Percentiles rank a stretch among this genome's conserved stretches.
Conservation (phyloP, 2,113 vertebrate genomes). For the Sander lucioperca region DNA sequence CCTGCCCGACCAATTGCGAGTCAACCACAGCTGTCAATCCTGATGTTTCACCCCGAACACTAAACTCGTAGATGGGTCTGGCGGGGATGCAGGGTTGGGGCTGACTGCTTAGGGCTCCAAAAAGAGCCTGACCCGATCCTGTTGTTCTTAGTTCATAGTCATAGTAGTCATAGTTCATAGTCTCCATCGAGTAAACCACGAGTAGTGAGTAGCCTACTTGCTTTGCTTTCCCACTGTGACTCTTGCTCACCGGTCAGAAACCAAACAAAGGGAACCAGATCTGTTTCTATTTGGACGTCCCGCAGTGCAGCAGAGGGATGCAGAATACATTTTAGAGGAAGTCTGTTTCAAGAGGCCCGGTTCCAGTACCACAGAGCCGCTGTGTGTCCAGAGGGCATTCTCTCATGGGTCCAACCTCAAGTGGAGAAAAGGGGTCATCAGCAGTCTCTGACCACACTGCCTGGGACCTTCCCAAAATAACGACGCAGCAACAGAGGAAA, state of each 20-base stretch:
- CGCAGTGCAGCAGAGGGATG: slow-evolving; percentile 50
- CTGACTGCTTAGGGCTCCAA: background rate
- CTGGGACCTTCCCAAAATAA: slow-evolving; percentile 30
- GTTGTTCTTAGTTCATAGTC: no score
- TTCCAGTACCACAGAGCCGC: slow-evolving; percentile 53
- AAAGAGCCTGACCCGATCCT: background rate
- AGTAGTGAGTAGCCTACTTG: slow-evolving; percentile 39
- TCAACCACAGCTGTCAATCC: no score
- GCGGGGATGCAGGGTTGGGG: background rate
- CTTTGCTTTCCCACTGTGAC: slow-evolving; percentile 46
- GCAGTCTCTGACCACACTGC: slow-evolving; percentile 11
- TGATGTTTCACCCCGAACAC: no score
- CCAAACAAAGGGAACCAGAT: slow-evolving; percentile 58
- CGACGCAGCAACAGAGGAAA: background rate
- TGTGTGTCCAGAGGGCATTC: slow-evolving; percentile 30
- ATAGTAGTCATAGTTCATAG: no score
- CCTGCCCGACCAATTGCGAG: no score
- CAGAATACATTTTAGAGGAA: slow-evolving; percentile 55
- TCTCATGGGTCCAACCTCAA: slow-evolving; percentile 13
- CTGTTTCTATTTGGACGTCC: slow-evolving; percentile 62
- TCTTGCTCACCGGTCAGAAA: slow-evolving; percentile 50
- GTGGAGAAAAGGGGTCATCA: slow-evolving; percentile 21
- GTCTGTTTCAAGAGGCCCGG: slow-evolving; percentile 35
- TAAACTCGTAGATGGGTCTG: background rate
- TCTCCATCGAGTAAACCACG: slow-evolving; percentile 44